Conservation (phyloP, 1,140 invertebrate species). For the Penaeus chinensis region DNA sequence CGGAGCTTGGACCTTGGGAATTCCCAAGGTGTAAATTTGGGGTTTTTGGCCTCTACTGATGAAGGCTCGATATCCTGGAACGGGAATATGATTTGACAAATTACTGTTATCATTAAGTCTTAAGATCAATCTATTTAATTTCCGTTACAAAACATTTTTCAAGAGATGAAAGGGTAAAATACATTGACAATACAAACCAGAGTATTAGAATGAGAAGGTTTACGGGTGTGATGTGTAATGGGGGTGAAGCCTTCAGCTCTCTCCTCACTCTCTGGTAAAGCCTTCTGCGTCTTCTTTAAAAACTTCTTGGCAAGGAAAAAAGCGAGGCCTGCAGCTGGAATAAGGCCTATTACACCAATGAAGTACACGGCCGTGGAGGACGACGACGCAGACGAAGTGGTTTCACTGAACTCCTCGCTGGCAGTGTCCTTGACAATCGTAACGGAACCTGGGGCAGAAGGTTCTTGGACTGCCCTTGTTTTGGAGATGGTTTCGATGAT, state of each 20-base stretch:
- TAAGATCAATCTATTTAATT: no score
- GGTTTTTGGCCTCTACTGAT: conserved; percentile 49
- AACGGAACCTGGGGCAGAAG: not conserved
- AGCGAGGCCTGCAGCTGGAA: conserved; percentile 44
- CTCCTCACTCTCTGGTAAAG: conserved; percentile 60
- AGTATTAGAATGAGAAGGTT: conserved; percentile 41
- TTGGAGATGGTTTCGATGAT: conserved; percentile 31
- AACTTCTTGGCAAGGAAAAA: conserved; percentile 42
- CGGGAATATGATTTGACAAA: not conserved
- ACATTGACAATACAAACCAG: conserved; percentile 35
- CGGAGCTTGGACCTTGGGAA: conserved; percentile 82
- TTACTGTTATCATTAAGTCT: not conserved
- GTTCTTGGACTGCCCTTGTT: not conserved
- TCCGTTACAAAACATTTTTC: no score
- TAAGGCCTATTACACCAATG: conserved; percentile 42
- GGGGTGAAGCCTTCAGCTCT: conserved; percentile 56
- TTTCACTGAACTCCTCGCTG: not conserved
- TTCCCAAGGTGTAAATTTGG: conserved; percentile 75
- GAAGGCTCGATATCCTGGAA: conserved; percentile 37
- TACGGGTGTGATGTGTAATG: conserved; percentile 53
- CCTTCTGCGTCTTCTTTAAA: conserved; percentile 54
- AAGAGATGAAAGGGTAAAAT: not conserved
- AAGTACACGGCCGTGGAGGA: conserved; percentile 45
- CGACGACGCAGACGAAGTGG: conserved; percentile 13
- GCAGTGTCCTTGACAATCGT: conserved; percentile 10